A percentile compares a stretch with the other conserved stretches of the same genome.
These are phyloP conservation scores for Grammomys dolichurus DNA, from an alignment of 2,113 vertebrate species.

Conservation along the genomic window DNA sequence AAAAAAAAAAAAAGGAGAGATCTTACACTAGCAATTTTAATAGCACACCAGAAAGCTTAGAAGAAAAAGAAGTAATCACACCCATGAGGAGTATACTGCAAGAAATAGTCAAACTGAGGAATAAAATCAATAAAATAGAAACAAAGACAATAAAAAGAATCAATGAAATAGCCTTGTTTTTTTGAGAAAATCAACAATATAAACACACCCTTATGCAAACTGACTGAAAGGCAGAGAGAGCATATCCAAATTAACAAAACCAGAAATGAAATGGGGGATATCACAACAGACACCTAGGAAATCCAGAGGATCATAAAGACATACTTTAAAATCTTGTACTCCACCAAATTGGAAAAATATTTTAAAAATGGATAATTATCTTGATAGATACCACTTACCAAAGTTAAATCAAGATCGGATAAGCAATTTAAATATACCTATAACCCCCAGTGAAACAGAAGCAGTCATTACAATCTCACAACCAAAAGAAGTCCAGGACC, in stretches of 20 bases:
- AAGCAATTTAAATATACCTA: too few species aligned
- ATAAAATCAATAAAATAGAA: background rate
- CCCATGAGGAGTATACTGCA: background rate
- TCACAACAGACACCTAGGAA: background rate
- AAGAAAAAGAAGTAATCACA: background rate
- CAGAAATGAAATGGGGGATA: background rate
- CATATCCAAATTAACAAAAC: background rate
- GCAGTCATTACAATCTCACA: too few species aligned
- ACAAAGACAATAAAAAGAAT: background rate
- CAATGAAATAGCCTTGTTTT: background rate
- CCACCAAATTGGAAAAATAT: background rate
- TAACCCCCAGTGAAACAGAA: too few species aligned
- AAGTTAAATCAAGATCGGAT: background rate
- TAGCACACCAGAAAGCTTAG: background rate
- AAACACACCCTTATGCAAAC: background rate
- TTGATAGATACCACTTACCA: background rate
- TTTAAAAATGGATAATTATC: background rate
- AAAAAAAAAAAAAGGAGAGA: background rate
- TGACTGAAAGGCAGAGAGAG: background rate
- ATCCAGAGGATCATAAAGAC: background rate
- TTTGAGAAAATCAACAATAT: background rate
- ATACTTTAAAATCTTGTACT: background rate
- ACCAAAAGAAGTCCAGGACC: too few species aligned
- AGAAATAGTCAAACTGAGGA: background rate
- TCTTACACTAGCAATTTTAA: background rate